Base-by-base conservation (phyloP, 2,888 invertebrate genomes). In the Dexiosoma caninum region DNA sequence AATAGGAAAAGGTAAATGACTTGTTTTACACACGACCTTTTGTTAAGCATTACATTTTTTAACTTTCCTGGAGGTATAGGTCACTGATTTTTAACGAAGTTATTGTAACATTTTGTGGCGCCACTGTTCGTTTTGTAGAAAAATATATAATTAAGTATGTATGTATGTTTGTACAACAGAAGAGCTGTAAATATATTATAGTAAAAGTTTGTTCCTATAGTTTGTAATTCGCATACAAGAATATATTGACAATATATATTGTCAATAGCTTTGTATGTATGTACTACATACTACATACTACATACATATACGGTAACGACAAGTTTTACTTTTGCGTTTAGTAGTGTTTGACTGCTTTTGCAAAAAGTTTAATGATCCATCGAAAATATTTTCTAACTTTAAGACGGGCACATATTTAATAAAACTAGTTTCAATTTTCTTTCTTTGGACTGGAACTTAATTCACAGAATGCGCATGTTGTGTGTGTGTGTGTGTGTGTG, bases 311-410 rank as follows among this genome's bases (percentile, higher is more conserved):
- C 66, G 80, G 72, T 32, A 69, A 77, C 67, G 67, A 69, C 81
- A 77, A 81, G 81, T 78, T 74, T 81, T 69, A 74, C 72, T 81
- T 74, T 81, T 62, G n/a, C 53, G 27, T 32, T 67, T 6, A 32
- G 46, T 14, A 46, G 42, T 32, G 53, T 62, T 49, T 44, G 35
- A 32, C 30, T 66, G 66, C 14, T 51, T 35, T 42, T 53, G 53
- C 76, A 62, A 67, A 71, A 76, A 66, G 80, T 80, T 80, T 80
- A 80, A 71, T 77, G 76, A 80, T 71, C 76, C 53, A 72, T 55
- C 66, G 62, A 42, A 77, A 76, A 71, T 55, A 76, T 60, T 71
- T 71, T 53, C 51, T 60, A 69, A 57, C 46, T 46, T 55, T 27
- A 37, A 12, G 44, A 21, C 53, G 23, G 16, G 19, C 16, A 30